Conservation (phyloP, 2,797 vertebrate species). For the Trachurus trachurus region DNA sequence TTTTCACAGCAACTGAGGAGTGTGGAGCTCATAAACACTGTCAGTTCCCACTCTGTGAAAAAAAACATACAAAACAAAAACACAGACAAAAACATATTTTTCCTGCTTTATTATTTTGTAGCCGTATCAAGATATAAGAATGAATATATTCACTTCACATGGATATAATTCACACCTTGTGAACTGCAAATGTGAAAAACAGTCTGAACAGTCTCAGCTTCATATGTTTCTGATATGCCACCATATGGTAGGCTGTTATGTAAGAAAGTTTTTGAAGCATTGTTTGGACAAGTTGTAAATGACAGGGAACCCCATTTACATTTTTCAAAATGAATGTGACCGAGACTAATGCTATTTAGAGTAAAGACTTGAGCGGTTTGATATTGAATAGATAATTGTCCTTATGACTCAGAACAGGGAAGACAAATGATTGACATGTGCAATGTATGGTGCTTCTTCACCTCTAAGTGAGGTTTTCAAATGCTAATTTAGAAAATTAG, state of each 20-base stretch:
- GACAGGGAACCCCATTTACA: not conserved
- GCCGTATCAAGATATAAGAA: constrained; percentile 5
- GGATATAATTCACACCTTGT: constrained; percentile 44
- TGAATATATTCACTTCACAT: constrained; percentile 38
- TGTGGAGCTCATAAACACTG: constrained; percentile 35
- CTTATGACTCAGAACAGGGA: not conserved
- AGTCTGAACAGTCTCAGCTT: constrained; percentile 34
- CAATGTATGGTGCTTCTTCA: not conserved
- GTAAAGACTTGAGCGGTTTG: not conserved
- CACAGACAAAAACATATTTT: constrained; percentile 3
- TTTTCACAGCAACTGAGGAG: constrained; percentile 20
- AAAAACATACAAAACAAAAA: not conserved
- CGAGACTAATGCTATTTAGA: not conserved
- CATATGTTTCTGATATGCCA: constrained; percentile 46
- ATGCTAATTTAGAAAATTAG: not conserved
- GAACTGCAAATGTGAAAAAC: constrained; percentile 60
- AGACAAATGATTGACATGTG: not conserved
- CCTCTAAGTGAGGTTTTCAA: too few relatives aligned
- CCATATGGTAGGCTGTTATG: constrained; percentile 20
- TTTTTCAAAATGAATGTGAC: not conserved
- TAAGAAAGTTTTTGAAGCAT: not conserved
- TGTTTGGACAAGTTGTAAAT: not conserved
- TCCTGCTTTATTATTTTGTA: constrained; percentile 21
- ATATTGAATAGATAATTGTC: not conserved
- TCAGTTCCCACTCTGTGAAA: constrained; percentile 27